Percentiles rank a stretch among this genome's conserved stretches.
phyloP scores from a whole-genome alignment of 2,113 vertebrate genomes.

The Ciconia stormi region DNA sequence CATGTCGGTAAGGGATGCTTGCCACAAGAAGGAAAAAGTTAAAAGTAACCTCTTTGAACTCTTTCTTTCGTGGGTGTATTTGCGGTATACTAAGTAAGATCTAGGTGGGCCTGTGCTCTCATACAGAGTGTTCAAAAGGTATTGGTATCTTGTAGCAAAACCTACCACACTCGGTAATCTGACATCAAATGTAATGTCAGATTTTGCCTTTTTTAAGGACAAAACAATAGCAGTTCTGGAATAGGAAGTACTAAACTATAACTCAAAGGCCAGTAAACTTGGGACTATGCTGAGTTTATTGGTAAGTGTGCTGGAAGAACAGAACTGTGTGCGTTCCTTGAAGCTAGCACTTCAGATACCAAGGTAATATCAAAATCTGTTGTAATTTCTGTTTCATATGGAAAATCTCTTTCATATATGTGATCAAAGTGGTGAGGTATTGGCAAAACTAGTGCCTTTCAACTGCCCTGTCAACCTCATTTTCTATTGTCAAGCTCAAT shows the following conservation, averaged over 20 bases:
- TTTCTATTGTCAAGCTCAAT: not conserved
- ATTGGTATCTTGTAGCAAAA: not conserved
- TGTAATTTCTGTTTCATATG: not conserved
- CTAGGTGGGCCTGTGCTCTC: not conserved
- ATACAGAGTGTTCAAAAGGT: not conserved
- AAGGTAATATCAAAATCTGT: not conserved
- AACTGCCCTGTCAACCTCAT: not conserved
- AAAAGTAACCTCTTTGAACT: not conserved
- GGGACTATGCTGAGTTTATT: not conserved
- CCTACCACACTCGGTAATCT: accelerated
- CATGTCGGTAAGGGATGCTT: accelerated
- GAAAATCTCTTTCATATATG: not conserved
- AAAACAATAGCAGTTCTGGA: not conserved
- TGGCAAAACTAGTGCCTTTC: not conserved
- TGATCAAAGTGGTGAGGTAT: not conserved
- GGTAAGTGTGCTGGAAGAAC: not conserved
- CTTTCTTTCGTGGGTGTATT: not conserved
- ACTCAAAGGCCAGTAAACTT: not conserved
- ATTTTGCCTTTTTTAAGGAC: not conserved
- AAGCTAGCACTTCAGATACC: not conserved
- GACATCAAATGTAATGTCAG: not conserved
- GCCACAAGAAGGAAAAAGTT: not conserved
- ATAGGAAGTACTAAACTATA: not conserved
- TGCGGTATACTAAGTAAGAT: not conserved
- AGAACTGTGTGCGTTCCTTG: not conserved